Evolutionary conservation across 2,797 vertebrate genomes (phyloP), one percentile per base, ranked within the genome.

Genomic region (Pseudochirops cupreus): DNA sequence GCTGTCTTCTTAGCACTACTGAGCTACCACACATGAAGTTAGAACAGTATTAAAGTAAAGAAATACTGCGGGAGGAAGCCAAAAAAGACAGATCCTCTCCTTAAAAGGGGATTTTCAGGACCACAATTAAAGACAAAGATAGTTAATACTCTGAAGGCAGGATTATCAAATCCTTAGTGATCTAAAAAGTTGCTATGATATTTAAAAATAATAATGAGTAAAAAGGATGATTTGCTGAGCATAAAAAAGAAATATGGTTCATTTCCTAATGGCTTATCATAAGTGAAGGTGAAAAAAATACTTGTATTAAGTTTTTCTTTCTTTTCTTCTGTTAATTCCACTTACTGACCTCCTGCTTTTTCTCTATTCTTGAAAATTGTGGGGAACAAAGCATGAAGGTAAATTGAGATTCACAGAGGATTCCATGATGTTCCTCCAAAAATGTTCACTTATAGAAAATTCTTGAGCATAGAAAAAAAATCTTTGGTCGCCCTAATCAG

Each of bases 1-100:
- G 6, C n/a, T 46, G 21, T 96, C 95, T 96, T 94, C n/a, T 92
- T 93, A 94, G 56, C 82, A 95, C 50, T 91, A 96, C 53, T 55
- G 52, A 96, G 56, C 18, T 55, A 94, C 33, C 28, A 93, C 13
- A 93, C 1, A n/a, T 56, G 31, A 94, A 87, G 33, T 89, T 96
- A 82, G 58, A 93, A 58, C 2, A 92, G 91, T 93, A 93, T 91
- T 93, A 90, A 24, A 13, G 53, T 54, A n/a, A 96, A 14, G 89
- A 92, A 26, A 5, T 14, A 39, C 21, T 92, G 57, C 56, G 91
- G 14, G 31, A 50, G 91, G 57, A 96, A 28, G 24, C 26, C 92
- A 94, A 91, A 0, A 33, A 11, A 56, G 1, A 57, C 0, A 92
- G 6, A 4, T 31, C 50, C 39, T 57, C 13, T 96, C 52, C 94